Base-by-base conservation (phyloP, 2,113 vertebrate species). In the Lasiurus cinereus region DNA sequence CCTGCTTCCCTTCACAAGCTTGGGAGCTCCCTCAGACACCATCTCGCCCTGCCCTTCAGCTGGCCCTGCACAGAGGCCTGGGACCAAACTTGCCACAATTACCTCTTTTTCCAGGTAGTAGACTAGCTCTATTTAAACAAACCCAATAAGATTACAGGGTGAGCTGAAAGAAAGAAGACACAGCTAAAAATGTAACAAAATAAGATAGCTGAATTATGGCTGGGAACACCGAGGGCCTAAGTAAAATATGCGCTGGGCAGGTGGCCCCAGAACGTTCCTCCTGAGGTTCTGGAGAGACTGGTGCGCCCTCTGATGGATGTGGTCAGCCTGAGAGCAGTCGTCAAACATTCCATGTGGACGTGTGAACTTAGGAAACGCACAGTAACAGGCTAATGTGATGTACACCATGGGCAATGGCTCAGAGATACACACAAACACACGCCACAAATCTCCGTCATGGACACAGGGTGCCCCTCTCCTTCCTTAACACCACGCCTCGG, bases 331-430 rank as follows among this genome's bases (percentile, higher is more conserved):
- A 69, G 21, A 56, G 54, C 54, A 56, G 54, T 19, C 54, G 2
- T 56, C 54, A 56, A 56, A 56, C 54, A 8, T 72, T 78, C 88
- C 19, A 3, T 66, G 64, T 54, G 88, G 90, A 90, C 62, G 12
- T 48, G 84, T 76, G 92, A 86, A 88, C 95, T 22, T 18, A 31
- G 88, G 50, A 95, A 46, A 90, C 76, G 46, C 48, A 12, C 27
- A 78, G 27, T 31, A 54, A 77, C 76, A 85, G 43, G 19, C 87
- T n/a, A 67, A 91, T 43, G 46, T 62, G 46, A 94, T 73, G 46
- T 3, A 85, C 80, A 36, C 33, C 8, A 66, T 93, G 84, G 96
- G 87, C 59, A 46, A 33, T 43, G 50, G 83, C 19, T 66, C 0
- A 48, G 62, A 84, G 62, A 80, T 19, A 67, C 46, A 90, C 52